Conservation (phyloP, 2,888 invertebrate genomes). For the Helleia helle region DNA sequence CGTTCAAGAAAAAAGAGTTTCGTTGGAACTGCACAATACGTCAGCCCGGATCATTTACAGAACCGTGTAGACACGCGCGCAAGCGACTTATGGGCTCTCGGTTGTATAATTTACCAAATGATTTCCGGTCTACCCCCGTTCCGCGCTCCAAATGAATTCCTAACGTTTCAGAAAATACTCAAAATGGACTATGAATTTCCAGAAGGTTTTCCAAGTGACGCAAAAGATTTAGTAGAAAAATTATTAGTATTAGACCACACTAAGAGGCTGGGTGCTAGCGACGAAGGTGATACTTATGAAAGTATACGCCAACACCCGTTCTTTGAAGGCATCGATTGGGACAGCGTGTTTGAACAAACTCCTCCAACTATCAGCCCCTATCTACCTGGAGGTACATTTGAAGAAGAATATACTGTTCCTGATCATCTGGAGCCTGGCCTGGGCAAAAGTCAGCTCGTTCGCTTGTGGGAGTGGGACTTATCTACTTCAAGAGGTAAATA, state of each 20-base stretch:
- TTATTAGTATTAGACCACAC: slow-evolving; percentile 87
- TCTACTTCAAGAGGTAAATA: slow-evolving; percentile 60
- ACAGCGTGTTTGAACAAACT: slow-evolving; percentile 80
- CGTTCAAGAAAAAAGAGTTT: slow-evolving; percentile 85
- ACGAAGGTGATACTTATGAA: slow-evolving; percentile 80
- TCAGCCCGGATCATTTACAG: slow-evolving; percentile 95
- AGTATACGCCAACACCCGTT: slow-evolving; percentile 91
- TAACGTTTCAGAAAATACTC: slow-evolving; percentile 96
- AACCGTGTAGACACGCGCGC: slow-evolving; percentile 83
- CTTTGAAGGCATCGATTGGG: slow-evolving; percentile 89
- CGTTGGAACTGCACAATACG: slow-evolving; percentile 99
- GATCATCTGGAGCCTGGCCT: slow-evolving; percentile 91
- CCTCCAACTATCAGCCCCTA: slow-evolving; percentile 90
- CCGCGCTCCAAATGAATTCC: slow-evolving; percentile 92
- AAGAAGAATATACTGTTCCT: slow-evolving; percentile 81
- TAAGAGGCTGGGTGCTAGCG: slow-evolving; percentile 87
- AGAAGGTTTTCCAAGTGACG: slow-evolving; percentile 88
- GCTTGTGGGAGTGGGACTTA: slow-evolving; percentile 82
- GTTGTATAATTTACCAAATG: slow-evolving; percentile 98
- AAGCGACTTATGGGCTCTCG: slow-evolving; percentile 97
- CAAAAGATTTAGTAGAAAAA: slow-evolving; percentile 90
- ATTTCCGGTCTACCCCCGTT: slow-evolving; percentile 94
- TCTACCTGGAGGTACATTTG: slow-evolving; percentile 80
- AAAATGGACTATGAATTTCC: slow-evolving; percentile 94
- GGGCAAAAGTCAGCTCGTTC: slow-evolving; percentile 85